A percentile compares a stretch with the other conserved stretches of the same genome.
phyloP scores from a whole-genome alignment of 2,888 invertebrate genomes.

The Homarus gammarus region DNA sequence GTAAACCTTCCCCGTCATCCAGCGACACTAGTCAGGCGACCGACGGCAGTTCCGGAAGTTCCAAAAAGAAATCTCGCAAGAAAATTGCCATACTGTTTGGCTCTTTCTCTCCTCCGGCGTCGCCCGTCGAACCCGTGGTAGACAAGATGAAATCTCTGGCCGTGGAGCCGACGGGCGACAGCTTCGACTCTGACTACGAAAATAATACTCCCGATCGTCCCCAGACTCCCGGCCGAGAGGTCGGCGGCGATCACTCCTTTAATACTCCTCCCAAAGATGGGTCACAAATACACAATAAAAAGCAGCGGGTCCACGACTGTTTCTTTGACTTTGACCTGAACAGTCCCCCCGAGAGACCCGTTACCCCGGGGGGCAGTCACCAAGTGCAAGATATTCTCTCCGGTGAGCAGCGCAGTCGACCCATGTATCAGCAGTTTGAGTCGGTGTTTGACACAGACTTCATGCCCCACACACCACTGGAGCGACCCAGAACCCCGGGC shows the following conservation, averaged over 20 bases:
- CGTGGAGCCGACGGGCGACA: slow-evolving; percentile 8
- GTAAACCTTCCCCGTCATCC: slow-evolving; percentile 1
- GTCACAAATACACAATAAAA: neutral
- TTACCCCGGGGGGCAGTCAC: slow-evolving; percentile 56
- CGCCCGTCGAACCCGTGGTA: neutral
- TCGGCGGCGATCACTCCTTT: slow-evolving; percentile 31
- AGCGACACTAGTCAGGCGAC: neutral
- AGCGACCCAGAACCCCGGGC: slow-evolving; percentile 69
- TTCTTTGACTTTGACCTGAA: slow-evolving; percentile 24
- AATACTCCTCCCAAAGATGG: slow-evolving; percentile 34
- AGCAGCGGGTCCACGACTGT: slow-evolving; percentile 1
- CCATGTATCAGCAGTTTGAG: slow-evolving; percentile 46
- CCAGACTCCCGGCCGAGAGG: slow-evolving; percentile 59
- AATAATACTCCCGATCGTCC: slow-evolving; percentile 52
- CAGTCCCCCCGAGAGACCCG: slow-evolving; percentile 56
- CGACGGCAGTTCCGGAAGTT: neutral
- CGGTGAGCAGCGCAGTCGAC: slow-evolving; percentile 2
- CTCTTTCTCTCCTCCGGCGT: slow-evolving; percentile 56
- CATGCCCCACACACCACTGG: slow-evolving; percentile 42
- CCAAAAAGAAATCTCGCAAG: slow-evolving; percentile 54
- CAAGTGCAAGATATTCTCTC: slow-evolving; percentile 53
- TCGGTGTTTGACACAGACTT: slow-evolving; percentile 67
- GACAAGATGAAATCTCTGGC: neutral
- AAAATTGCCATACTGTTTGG: slow-evolving; percentile 68
- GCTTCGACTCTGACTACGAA: slow-evolving; percentile 51